Evolutionary conservation across 2,888 invertebrate genomes (phyloP).

Genomic region (Aspidapion aeneum): DNA sequence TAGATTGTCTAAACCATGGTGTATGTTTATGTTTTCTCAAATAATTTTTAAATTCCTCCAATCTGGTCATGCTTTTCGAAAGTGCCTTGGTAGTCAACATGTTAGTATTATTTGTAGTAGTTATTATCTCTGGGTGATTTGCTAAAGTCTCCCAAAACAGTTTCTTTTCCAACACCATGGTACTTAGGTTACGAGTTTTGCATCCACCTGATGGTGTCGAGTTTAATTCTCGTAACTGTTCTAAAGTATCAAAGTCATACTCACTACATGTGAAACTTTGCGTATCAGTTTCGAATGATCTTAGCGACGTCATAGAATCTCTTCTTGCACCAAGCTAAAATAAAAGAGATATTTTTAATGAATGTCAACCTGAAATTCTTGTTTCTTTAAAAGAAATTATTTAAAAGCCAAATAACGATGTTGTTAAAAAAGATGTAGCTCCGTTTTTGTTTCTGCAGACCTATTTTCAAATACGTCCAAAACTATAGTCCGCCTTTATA

Average conservation of each 20-base stretch:
- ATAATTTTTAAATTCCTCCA: neutral
- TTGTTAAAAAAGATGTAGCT: no score
- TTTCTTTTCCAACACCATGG: conserved; percentile 11
- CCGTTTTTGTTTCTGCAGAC: no score
- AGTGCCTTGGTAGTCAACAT: neutral
- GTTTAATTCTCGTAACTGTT: neutral
- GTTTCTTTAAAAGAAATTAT: no score
- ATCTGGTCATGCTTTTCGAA: neutral
- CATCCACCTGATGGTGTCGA: neutral
- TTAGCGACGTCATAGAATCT: neutral
- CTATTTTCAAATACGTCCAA: no score
- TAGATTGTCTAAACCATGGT: neutral
- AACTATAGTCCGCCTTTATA: no score
- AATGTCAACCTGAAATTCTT: no score
- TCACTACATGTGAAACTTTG: neutral
- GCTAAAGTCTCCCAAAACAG: conserved; percentile 15
- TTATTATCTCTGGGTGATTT: neutral
- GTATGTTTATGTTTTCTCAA: neutral
- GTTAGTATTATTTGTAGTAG: neutral
- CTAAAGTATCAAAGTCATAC: neutral
- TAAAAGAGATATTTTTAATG: no score
- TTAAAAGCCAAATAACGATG: no score
- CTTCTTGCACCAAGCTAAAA: neutral
- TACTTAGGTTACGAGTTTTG: neutral
- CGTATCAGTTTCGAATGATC: neutral